A percentile compares a stretch with the other conserved stretches of the same genome.
phyloP scores from a whole-genome alignment of 1,140 invertebrate genomes.

The Drosophila subpulchrella region DNA sequence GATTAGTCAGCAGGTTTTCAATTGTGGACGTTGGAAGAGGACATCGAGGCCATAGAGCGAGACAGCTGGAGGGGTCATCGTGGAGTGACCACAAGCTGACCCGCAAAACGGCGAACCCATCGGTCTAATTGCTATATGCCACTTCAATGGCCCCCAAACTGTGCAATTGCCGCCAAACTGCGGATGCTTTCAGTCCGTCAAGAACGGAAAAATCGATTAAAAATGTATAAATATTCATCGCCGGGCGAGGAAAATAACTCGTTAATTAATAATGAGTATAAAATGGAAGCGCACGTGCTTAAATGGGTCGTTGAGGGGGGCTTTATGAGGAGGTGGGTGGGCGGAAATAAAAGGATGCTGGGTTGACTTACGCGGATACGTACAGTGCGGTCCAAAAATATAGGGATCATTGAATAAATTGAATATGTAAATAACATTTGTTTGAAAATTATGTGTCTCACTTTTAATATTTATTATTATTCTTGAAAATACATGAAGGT shows the following conservation, averaged over 20 bases:
- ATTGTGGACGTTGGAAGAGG: slow-evolving; percentile 15
- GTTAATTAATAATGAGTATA: slow-evolving; percentile 79
- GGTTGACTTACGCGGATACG: not conserved
- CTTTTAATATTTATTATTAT: no score
- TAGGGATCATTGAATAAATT: not conserved
- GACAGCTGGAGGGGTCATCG: slow-evolving; percentile 8
- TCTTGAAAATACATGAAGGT: no score
- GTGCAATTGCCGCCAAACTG: not conserved
- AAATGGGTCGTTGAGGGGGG: slow-evolving; percentile 10
- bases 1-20: slow-evolving; percentile 71
- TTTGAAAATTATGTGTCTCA: no score
- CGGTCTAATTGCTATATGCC: slow-evolving; percentile 21
- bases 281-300: slow-evolving; percentile 73
- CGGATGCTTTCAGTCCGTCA: not conserved
- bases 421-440: no score
- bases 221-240: slow-evolving; percentile 77
- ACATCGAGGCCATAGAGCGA: slow-evolving; percentile 13
- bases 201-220: slow-evolving; percentile 65
- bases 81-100: slow-evolving; percentile 33
- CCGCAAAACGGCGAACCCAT: slow-evolving; percentile 23
- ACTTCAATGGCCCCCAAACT: slow-evolving; percentile 11
- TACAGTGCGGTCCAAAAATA: not conserved
- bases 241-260: slow-evolving; percentile 73
- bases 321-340: not conserved
- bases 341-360: not conserved